These are phyloP conservation scores for Sinhomidia bicolor DNA, from an alignment of 2,888 invertebrate species.

Conservation along the genomic window DNA sequence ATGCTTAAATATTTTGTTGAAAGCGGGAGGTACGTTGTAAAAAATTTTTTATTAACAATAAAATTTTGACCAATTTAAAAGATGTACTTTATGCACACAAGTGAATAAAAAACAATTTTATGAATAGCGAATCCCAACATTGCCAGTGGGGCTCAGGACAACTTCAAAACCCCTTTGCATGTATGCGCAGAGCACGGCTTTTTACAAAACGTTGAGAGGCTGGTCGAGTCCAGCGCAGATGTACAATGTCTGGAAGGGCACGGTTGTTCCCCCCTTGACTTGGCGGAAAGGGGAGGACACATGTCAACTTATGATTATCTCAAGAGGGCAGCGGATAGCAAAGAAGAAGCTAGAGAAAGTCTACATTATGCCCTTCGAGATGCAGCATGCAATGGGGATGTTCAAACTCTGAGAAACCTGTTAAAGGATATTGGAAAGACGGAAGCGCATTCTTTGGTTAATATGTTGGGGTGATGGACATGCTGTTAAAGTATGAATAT, in stretches of 20 bases:
- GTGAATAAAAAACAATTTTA: no score
- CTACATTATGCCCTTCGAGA: constrained; percentile 90
- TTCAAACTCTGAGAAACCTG: constrained; percentile 85
- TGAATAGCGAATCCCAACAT: constrained; percentile 86
- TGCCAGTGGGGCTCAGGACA: constrained; percentile 84
- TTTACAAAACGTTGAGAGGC: constrained; percentile 86
- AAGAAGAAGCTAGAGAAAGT: constrained; percentile 88
- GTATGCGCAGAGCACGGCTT: constrained; percentile 91
- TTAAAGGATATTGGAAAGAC: constrained; percentile 86
- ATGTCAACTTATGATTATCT: constrained; percentile 78
- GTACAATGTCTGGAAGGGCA: constrained; percentile 85
- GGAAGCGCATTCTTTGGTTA: constrained; percentile 88
- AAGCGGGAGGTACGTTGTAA: constrained; percentile 85
- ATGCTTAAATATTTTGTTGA: constrained; percentile 88
- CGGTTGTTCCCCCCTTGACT: constrained; percentile 88
- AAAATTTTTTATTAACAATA: no score
- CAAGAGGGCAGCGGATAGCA: constrained; percentile 84
- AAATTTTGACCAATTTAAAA: no score
- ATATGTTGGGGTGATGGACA: constrained; percentile 89
- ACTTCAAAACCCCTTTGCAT: constrained; percentile 88
- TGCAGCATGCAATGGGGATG: constrained; percentile 89
- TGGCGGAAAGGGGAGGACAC: constrained; percentile 88
- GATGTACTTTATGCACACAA: no score
- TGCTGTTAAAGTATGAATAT: constrained; percentile 90
- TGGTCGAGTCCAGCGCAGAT: constrained; percentile 87